Evolutionary conservation across 2,113 vertebrate species (phyloP).

Genomic region (Junco hyemalis): DNA sequence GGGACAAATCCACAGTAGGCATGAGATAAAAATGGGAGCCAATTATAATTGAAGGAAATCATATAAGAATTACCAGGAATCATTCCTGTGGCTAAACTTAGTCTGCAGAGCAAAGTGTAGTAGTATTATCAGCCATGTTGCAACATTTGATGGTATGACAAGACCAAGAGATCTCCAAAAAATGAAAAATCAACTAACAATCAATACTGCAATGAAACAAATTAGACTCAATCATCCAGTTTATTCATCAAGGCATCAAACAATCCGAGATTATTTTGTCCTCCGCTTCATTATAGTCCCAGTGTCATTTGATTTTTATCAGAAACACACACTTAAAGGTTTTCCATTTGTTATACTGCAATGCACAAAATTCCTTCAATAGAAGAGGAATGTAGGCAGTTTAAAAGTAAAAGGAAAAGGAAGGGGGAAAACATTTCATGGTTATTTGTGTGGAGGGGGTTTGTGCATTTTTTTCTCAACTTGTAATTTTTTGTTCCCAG

Average conservation of each 20-base stretch:
- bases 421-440: rapidly evolving
- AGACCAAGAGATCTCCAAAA: not conserved
- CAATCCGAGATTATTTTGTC: constrained; percentile 19
- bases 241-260: not conserved
- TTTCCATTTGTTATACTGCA: constrained; percentile 40
- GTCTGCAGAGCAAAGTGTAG: not conserved
- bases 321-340: not conserved
- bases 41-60: not conserved
- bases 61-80: not conserved
- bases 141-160: not conserved
- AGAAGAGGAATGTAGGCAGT: not conserved
- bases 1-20: not conserved
- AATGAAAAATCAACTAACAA: not conserved
- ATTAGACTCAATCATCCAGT: not conserved
- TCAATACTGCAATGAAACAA: not conserved
- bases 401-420: not conserved
- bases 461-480: not conserved
- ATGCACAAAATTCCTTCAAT: not conserved
- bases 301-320: constrained; percentile 6
- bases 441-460: not conserved
- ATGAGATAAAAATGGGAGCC: not conserved
- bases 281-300: constrained; percentile 1
- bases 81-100: not conserved
- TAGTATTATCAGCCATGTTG: not conserved
- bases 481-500: not conserved